A percentile compares a stretch with the other conserved stretches of the same genome.
phyloP scores from a whole-genome alignment of 2,888 invertebrate species.

The Scrobipalpa atriplicella region DNA sequence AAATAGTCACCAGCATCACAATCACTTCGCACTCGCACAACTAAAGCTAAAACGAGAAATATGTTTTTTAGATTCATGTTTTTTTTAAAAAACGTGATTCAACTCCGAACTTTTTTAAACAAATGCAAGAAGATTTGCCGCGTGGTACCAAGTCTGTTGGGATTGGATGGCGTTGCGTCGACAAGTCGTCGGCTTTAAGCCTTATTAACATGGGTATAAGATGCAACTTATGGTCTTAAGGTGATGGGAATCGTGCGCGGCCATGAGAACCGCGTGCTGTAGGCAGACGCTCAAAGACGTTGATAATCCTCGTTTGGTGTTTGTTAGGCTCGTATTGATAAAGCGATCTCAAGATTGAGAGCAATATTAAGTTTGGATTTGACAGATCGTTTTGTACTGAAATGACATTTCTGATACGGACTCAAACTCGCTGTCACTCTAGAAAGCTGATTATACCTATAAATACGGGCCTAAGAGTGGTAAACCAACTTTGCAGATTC shows the following conservation, averaged over 20 bases:
- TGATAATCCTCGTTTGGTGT: no score
- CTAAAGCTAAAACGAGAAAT: conserved; percentile 42
- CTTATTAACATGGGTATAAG: conserved; percentile 29
- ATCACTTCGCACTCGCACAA: conserved; percentile 47
- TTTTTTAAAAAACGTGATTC: conserved; percentile 48
- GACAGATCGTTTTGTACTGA: no score
- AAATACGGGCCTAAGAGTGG: no score
- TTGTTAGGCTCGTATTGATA: no score
- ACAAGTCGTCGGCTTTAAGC: conserved; percentile 19
- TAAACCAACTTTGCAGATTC: no score
- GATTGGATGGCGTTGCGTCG: neutral
- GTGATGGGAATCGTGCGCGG: conserved; percentile 24
- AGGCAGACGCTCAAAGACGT: no score
- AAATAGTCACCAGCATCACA: conserved; percentile 50
- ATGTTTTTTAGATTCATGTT: conserved; percentile 36
- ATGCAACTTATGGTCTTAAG: conserved; percentile 29
- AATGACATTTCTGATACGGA: no score
- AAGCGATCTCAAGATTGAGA: no score
- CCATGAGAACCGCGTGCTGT: conserved; percentile 15
- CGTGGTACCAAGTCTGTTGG: conserved; percentile 10
- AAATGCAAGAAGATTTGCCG: conserved; percentile 52
- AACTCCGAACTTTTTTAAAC: conserved; percentile 52
- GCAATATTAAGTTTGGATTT: no score
- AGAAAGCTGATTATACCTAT: no score
- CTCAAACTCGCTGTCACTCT: no score